Evolutionary conservation across 1,140 invertebrate genomes (phyloP), one percentile per base, ranked within the genome.

Genomic region (Cryptotermes secundus): DNA sequence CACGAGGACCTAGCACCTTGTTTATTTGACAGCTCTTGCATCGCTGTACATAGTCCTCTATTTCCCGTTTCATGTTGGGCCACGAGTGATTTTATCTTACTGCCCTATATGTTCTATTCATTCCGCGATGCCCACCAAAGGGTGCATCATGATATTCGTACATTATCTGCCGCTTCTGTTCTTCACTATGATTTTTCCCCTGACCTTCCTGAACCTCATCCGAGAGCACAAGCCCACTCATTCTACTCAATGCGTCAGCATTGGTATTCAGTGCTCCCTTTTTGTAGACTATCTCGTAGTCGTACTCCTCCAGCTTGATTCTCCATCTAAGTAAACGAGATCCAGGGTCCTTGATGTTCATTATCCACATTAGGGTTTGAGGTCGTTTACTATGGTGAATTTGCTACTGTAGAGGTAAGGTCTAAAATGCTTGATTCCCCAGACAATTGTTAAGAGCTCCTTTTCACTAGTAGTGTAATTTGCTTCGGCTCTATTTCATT

Each of bases 341-440:
- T 0, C 80, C 86, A 31, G 86, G 86, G 59, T 89, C 86, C 83
- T 88, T 89, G 0, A 88, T 87, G 10, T 86, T 85, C 31, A 85
- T 84, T 7, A 91, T 83, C 87, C 87, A 91, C 35, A 82, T 83
- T n/a, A 90, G 85, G 88, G 86, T 81, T 87, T 86, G 79, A 90
- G 89, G 82, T 91, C 89, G 2, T 89, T 90, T 80, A 87, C 84
- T 16, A 90, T 86, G 1, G 53, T 87, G 82, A 91, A 90, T 34
- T 88, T 84, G 14, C 34, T 87, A n/a, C 86, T 87, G 38, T 87
- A 86, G 16, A 91, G 84, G 85, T 88, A 91, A 34, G 85, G 83
- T 80, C 85, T 59, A 80, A n/a, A n/a, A n/a, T n/a, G n/a, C n/a
- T n/a, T n/a, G n/a, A n/a, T n/a, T n/a, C n/a, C n/a, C n/a, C n/a